Percentiles rank a stretch among this genome's conserved stretches.
These are phyloP conservation scores for Caloenas nicobarica DNA, from an alignment of 2,113 vertebrate species.

Conservation along the genomic window DNA sequence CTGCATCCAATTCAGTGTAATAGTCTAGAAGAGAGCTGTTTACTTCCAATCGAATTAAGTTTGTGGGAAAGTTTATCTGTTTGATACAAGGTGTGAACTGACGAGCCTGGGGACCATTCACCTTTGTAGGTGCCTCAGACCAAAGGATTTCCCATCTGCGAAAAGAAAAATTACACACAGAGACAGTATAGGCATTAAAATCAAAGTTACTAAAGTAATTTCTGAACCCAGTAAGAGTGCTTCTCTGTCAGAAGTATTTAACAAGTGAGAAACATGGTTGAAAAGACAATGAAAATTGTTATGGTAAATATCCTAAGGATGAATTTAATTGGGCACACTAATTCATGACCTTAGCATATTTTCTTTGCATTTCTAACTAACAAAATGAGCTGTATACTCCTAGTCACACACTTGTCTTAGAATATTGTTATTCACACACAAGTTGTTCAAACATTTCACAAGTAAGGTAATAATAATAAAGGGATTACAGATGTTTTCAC, in stretches of 20 bases:
- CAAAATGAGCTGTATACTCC: background rate
- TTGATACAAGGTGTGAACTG: slow-evolving; percentile 94
- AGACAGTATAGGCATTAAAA: background rate
- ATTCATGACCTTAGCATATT: background rate
- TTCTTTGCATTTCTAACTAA: background rate
- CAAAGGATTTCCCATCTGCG: slow-evolving; percentile 96
- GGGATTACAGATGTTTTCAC: background rate
- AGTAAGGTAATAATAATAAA: background rate
- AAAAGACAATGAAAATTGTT: background rate
- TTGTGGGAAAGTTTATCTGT: slow-evolving; percentile 93
- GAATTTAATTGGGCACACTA: background rate
- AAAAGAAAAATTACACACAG: background rate
- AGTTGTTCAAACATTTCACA: background rate
- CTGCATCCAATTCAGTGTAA: slow-evolving; percentile 96
- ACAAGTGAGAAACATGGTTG: background rate
- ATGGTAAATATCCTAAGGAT: background rate
- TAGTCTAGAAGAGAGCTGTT: slow-evolving; percentile 96
- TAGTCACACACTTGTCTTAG: background rate
- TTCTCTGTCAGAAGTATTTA: background rate
- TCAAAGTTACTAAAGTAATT: background rate
- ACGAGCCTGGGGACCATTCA: slow-evolving; percentile 88
- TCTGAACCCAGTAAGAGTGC: background rate
- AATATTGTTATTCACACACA: background rate
- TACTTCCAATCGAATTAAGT: slow-evolving; percentile 94
- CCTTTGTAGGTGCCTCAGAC: slow-evolving; percentile 89